Evolutionary conservation across 2,888 invertebrate genomes (phyloP).

Genomic region (Eupithecia subumbrata): DNA sequence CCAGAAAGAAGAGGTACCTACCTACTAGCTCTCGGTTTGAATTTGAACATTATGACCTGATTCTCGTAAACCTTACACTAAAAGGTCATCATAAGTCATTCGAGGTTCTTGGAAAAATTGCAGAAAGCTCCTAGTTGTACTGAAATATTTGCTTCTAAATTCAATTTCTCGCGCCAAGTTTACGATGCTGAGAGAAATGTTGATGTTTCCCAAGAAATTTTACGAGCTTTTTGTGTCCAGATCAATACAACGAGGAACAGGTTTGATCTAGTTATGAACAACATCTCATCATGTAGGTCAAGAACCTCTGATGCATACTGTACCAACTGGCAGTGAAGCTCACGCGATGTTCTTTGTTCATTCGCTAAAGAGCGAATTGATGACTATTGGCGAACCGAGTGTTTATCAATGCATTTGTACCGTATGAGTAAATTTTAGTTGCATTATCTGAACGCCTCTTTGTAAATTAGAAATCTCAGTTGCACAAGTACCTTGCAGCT

Average conservation of each 20-base stretch:
- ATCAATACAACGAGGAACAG: constrained; percentile 39
- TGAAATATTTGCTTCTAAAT: not conserved
- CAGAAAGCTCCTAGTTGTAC: not conserved
- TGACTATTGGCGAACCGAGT: constrained; percentile 17
- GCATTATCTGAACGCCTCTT: not conserved
- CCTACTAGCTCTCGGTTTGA: constrained; percentile 3
- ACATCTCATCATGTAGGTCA: constrained; percentile 65
- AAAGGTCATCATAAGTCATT: not conserved
- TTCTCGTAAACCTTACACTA: not conserved
- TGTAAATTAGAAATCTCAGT: constrained; percentile 1
- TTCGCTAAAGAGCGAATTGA: constrained; percentile 27
- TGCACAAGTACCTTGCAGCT: not conserved
- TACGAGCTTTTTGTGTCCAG: constrained; percentile 21
- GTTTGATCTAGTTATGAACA: constrained; percentile 55
- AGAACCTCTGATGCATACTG: constrained; percentile 61
- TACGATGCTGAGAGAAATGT: not conserved
- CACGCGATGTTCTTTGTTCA: constrained; percentile 56
- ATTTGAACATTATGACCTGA: constrained; percentile 1
- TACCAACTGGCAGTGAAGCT: constrained; percentile 51
- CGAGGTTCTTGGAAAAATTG: not conserved
- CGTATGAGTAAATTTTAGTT: not conserved
- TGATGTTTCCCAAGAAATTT: constrained; percentile 20
- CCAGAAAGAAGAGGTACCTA: constrained; percentile 21
- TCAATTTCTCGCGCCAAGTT: not conserved
- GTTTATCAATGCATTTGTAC: not conserved